Evolutionary conservation across 2,113 vertebrate species (phyloP), one percentile per base, ranked within the genome.

Genomic region (Hippocampus abdominalis): DNA sequence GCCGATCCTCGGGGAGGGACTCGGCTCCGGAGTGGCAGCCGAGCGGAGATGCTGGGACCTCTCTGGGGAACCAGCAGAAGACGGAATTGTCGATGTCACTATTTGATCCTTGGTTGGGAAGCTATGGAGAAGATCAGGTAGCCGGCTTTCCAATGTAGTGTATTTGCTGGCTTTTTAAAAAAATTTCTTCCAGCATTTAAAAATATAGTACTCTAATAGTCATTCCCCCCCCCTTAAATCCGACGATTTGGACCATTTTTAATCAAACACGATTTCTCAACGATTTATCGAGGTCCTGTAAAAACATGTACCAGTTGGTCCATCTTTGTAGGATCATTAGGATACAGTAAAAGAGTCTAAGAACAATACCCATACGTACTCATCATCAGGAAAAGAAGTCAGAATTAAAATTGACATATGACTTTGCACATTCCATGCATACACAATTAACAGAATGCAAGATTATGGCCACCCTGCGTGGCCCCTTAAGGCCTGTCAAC

Each of bases 1-100:
- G 69, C 67, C 73, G 44, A 72, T 84, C 86, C 87, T 90, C 82
- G 39, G 83, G 87, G 88, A 90, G 68, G 71, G 84, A 86, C 84
- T 86, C 86, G 88, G 85, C 88, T 89, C 84, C 74, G 74, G 89
- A 89, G 87, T 81, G 86, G 76, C 79, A 84, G 84, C 87, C 84
- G 82, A 84, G 80, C 84, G 84, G 84, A 88, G 84, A 83, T 81
- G 83, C 84, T 82, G 81, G 21, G 27, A 86, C 84, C 71, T 85
- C 86, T 83, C 86, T 85, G 68, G 79, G 86, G 86, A 85, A 84
- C 66, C 64, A 79, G 80, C 72, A 75, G 75, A 76, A 69, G 77
- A 82, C 74, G 71, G 87, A 84, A 86, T 82, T 69, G 81, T 49
- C 78, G 82, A 79, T 42, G 73, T 82, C 80, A 86, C 73, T 81